phyloP scores from a whole-genome alignment of 2,797 vertebrate genomes.

The Aulostomus chinensis region DNA sequence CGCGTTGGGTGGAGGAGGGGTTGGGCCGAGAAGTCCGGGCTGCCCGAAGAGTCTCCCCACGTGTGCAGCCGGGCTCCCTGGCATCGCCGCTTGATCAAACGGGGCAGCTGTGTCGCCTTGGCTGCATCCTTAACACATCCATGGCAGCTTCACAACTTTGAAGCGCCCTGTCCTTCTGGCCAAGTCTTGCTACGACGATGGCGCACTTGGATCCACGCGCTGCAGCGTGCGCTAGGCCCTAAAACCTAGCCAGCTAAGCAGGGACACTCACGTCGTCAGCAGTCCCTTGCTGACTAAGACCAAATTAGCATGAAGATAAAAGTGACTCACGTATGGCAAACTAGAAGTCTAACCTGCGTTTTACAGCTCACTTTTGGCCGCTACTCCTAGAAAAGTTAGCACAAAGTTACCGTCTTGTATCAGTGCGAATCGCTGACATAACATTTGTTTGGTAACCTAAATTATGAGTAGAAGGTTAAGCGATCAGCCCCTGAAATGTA shows the following conservation, averaged over 20 bases:
- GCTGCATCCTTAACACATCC: conserved; percentile 1
- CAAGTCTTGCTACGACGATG: conserved; percentile 39
- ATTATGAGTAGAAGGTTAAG: no score
- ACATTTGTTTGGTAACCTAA: no score
- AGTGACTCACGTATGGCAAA: conserved; percentile 26
- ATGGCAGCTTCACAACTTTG: conserved; percentile 33
- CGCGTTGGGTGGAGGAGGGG: conserved; percentile 69
- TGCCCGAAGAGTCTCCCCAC: conserved; percentile 64
- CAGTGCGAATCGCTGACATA: not conserved
- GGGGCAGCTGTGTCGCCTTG: not conserved
- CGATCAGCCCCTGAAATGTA: no score
- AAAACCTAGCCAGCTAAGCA: conserved; percentile 68
- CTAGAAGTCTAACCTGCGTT: conserved; percentile 1
- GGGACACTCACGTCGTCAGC: conserved; percentile 61
- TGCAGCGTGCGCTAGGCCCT: conserved; percentile 71
- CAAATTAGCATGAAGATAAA: conserved; percentile 50
- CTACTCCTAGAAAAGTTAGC: not conserved
- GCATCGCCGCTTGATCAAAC: conserved; percentile 18
- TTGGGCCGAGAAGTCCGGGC: conserved; percentile 58
- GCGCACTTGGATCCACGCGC: conserved; percentile 70
- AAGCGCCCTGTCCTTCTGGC: conserved; percentile 13
- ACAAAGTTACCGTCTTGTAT: conserved; percentile 16
- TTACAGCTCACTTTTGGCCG: not conserved
- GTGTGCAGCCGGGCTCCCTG: conserved; percentile 54
- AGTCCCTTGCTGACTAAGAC: conserved; percentile 63